phyloP scores from a whole-genome alignment of 2,888 invertebrate species.

The Latheticus oryzae region DNA sequence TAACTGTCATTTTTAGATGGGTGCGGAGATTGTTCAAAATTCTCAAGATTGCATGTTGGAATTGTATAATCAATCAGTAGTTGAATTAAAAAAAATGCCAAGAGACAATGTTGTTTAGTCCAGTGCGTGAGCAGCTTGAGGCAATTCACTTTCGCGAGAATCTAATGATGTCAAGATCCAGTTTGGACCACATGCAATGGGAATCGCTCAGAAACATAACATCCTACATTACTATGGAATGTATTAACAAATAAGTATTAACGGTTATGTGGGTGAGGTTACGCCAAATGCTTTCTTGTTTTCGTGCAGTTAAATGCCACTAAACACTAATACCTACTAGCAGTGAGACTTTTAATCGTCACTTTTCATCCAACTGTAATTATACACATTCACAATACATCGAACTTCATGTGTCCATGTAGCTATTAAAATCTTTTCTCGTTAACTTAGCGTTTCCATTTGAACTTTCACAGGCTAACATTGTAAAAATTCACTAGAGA shows the following conservation, averaged over 20 bases:
- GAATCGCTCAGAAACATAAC: conserved; percentile 41
- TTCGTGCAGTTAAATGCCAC: conserved; percentile 41
- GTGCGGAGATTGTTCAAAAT: conserved; percentile 20
- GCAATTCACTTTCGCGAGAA: conserved; percentile 44
- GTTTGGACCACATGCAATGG: conserved; percentile 44
- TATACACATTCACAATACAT: conserved; percentile 36
- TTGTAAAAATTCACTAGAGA: conserved; percentile 25
- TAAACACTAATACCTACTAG: conserved; percentile 21
- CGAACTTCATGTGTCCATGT: conserved; percentile 34
- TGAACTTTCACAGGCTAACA: conserved; percentile 36
- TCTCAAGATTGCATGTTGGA: conserved; percentile 31
- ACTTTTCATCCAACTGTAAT: conserved; percentile 36
- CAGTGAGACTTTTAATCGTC: conserved; percentile 36
- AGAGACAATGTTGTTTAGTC: conserved; percentile 43
- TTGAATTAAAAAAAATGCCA: conserved; percentile 38
- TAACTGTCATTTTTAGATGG: conserved; percentile 11
- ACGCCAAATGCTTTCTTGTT: conserved; percentile 36
- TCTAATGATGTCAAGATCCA: conserved; percentile 45
- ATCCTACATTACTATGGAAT: conserved; percentile 43
- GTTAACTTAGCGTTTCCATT: conserved; percentile 30
- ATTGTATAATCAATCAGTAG: conserved; percentile 42
- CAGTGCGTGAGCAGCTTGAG: conserved; percentile 40
- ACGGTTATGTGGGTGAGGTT: conserved; percentile 41
- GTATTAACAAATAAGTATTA: conserved; percentile 43
- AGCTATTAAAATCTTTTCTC: conserved; percentile 26